These are phyloP conservation scores for Dryoscopus gambensis DNA, from an alignment of 2,113 vertebrate species.

Conservation along the genomic window DNA sequence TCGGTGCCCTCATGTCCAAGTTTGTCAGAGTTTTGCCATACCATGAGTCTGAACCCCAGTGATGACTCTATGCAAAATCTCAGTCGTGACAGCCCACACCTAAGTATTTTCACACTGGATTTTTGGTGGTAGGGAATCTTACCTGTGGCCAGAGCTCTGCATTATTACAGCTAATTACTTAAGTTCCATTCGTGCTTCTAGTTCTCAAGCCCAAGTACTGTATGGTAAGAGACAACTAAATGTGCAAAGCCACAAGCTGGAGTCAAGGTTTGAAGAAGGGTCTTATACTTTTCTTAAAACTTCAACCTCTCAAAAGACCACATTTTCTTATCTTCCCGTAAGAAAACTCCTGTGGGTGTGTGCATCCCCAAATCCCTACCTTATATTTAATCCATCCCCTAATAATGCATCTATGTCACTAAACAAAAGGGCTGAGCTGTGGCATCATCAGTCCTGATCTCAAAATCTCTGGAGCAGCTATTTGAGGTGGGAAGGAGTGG, in stretches of 20 bases:
- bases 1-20: not conserved
- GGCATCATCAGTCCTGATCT: not conserved
- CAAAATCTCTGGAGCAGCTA: not conserved
- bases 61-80: not conserved
- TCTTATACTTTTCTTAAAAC: not conserved
- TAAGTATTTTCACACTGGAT: accelerated
- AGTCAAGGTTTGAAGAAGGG: not conserved
- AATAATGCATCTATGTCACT: not conserved
- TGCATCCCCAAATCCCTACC: not conserved
- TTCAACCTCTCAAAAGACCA: accelerated
- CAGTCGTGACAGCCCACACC: not conserved
- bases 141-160: not conserved
- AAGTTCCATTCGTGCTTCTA: not conserved
- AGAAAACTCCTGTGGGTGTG: not conserved
- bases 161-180: not conserved
- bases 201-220: not conserved
- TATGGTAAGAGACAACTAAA: not conserved
- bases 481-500: not conserved
- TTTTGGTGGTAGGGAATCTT: not conserved
- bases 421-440: not conserved
- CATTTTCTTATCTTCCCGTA: not conserved
- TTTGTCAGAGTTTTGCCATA: not conserved
- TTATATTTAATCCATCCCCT: not conserved
- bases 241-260: not conserved
- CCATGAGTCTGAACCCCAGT: not conserved